Evolutionary conservation across 2,888 invertebrate species (phyloP).

Genomic region (Carcina quercana): DNA sequence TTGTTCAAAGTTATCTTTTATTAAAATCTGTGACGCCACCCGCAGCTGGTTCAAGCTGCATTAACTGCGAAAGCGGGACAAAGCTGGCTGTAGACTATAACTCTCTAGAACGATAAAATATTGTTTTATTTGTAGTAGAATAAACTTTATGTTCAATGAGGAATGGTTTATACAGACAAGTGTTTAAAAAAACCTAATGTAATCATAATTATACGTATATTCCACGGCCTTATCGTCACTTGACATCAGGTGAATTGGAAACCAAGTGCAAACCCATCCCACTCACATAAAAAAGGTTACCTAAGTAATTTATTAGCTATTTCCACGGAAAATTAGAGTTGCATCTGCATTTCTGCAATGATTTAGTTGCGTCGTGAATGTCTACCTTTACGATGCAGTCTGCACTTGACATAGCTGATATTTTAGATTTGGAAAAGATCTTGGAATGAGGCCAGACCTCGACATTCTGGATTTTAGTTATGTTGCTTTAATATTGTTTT

Average conservation of each 20-base stretch:
- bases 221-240: too few relatives aligned
- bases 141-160: too few relatives aligned
- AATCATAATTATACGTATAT: too few relatives aligned
- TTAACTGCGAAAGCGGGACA: constrained; percentile 11
- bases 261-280: too few relatives aligned
- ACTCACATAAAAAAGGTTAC: not conserved
- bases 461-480: constrained; percentile 13
- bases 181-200: too few relatives aligned
- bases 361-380: constrained; percentile 12
- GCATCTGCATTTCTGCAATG: not conserved
- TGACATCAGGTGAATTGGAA: too few relatives aligned
- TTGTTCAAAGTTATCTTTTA: constrained; percentile 29
- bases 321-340: too few relatives aligned
- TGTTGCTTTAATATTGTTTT: too few relatives aligned
- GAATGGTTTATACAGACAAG: too few relatives aligned
- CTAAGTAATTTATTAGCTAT: not conserved
- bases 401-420: constrained; percentile 38
- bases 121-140: too few relatives aligned
- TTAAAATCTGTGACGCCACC: constrained; percentile 36
- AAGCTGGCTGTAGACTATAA: constrained; percentile 9
- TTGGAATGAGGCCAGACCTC: constrained; percentile 31
- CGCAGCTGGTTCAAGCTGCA: constrained; percentile 21
- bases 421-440: constrained; percentile 30
- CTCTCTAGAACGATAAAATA: too few relatives aligned
- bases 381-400: constrained; percentile 20